A percentile compares a stretch with the other conserved stretches of the same genome.
These are phyloP conservation scores for Neoarius graeffei DNA, from an alignment of 2,113 vertebrate species.

Conservation along the genomic window DNA sequence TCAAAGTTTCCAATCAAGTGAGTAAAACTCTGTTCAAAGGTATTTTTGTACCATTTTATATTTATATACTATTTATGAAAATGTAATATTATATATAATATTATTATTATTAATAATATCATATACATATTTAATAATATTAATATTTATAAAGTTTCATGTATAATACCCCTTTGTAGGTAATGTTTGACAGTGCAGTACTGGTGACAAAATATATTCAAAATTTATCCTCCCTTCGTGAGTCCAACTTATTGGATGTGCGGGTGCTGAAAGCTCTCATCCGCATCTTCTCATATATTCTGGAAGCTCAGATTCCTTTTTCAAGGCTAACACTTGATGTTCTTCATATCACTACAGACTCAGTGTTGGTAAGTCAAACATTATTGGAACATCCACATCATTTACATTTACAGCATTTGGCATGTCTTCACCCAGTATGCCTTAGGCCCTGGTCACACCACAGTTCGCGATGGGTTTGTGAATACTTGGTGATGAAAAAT, in stretches of 20 bases:
- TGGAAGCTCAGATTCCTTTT: constrained; percentile 58
- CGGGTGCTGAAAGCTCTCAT: constrained; percentile 57
- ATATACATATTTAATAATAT: background rate
- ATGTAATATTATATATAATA: too few species aligned
- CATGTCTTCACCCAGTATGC: background rate
- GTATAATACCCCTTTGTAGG: constrained; percentile 54
- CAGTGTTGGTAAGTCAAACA: constrained; percentile 74
- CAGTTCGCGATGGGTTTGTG: too few species aligned
- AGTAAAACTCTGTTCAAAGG: background rate
- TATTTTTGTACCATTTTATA: too few species aligned
- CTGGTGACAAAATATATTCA: constrained; percentile 56
- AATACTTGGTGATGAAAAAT: too few species aligned
- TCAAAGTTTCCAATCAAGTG: constrained; percentile 71
- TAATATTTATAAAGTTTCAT: background rate
- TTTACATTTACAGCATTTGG: background rate
- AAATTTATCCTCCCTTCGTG: constrained; percentile 44
- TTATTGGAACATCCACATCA: background rate
- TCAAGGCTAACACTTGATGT: constrained; percentile 53
- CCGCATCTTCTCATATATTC: constrained; percentile 64
- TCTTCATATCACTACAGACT: constrained; percentile 63
- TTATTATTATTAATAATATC: too few species aligned
- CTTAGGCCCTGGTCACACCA: too few species aligned
- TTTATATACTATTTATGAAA: too few species aligned
- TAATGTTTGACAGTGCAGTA: constrained; percentile 61
- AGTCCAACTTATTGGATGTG: constrained; percentile 45